Conservation (phyloP, 2,113 vertebrate species). For the Rhinoderma darwinii region DNA sequence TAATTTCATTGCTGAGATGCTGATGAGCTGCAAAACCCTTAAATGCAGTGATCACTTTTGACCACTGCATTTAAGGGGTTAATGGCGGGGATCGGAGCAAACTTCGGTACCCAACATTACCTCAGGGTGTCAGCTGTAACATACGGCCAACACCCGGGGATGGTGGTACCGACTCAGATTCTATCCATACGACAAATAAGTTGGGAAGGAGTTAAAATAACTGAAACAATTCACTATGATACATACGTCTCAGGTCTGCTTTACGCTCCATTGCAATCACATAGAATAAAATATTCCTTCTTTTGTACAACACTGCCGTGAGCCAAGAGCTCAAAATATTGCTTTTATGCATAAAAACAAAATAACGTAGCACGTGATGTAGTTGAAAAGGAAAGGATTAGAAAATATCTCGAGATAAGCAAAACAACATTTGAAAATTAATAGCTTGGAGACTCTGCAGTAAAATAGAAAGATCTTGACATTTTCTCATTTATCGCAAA, state of each 20-base stretch:
- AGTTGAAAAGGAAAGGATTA: conserved; percentile 14
- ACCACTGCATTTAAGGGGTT: too few relatives aligned
- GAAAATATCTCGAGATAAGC: conserved; percentile 39
- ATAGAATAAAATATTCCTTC: not conserved
- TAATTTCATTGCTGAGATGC: too few relatives aligned
- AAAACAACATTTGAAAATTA: conserved; percentile 54
- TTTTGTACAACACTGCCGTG: not conserved
- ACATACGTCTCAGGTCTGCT: not conserved
- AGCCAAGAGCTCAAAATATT: not conserved
- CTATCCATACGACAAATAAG: too few relatives aligned
- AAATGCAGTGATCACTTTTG: too few relatives aligned
- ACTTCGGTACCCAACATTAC: too few relatives aligned
- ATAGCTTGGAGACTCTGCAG: conserved; percentile 45
- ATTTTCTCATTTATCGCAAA: conserved; percentile 58
- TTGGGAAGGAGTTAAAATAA: too few relatives aligned
- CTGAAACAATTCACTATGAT: not conserved
- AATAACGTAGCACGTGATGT: not conserved
- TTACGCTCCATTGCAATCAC: not conserved
- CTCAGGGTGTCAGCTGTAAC: too few relatives aligned
- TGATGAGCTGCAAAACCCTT: too few relatives aligned
- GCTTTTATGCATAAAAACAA: not conserved
- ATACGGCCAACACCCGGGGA: too few relatives aligned
- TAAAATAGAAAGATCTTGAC: conserved; percentile 54
- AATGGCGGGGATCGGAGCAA: too few relatives aligned
- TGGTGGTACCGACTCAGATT: too few relatives aligned